Percentiles rank a stretch among this genome's conserved stretches.
phyloP scores from a whole-genome alignment of 2,797 vertebrate genomes.

The Ctenopoma multispine region DNA sequence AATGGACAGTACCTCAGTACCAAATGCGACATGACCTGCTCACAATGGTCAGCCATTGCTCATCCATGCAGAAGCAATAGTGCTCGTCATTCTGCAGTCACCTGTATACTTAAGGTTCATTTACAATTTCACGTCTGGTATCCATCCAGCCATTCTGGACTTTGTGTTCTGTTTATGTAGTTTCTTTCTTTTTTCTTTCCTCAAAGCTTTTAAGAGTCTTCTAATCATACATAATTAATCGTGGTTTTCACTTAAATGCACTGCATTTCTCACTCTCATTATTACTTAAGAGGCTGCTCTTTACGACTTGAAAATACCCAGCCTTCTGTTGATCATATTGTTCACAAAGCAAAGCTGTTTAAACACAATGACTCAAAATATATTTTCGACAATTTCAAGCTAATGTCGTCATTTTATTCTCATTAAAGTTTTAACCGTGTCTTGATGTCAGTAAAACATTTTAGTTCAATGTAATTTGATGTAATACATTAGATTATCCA shows the following conservation, averaged over 20 bases:
- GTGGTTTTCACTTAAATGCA: constrained; percentile 81
- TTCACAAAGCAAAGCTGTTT: constrained; percentile 46
- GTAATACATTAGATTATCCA: no score
- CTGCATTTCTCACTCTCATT: constrained; percentile 82
- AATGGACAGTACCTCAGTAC: constrained; percentile 11
- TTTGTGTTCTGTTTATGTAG: constrained; percentile 83
- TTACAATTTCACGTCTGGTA: constrained; percentile 82
- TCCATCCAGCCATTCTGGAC: constrained; percentile 74
- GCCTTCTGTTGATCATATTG: constrained; percentile 63
- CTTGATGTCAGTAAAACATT: constrained; percentile 25
- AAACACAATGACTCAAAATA: constrained; percentile 18
- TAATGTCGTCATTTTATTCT: constrained; percentile 12
- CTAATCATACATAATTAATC: constrained; percentile 87
- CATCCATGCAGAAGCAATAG: constrained; percentile 70
- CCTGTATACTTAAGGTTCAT: constrained; percentile 82
- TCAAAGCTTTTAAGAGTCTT: constrained; percentile 84
- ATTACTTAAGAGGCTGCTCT: constrained; percentile 82
- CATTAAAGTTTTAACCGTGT: not conserved
- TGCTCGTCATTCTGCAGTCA: constrained; percentile 77
- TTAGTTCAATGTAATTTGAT: not conserved
- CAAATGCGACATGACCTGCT: constrained; percentile 60
- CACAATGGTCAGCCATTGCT: constrained; percentile 50
- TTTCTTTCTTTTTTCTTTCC: constrained; percentile 77
- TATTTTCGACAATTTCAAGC: constrained; percentile 7
- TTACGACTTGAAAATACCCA: constrained; percentile 62